These are phyloP conservation scores for Microcebus lehilahytsara DNA, from an alignment of 2,113 vertebrate species.

Conservation along the genomic window DNA sequence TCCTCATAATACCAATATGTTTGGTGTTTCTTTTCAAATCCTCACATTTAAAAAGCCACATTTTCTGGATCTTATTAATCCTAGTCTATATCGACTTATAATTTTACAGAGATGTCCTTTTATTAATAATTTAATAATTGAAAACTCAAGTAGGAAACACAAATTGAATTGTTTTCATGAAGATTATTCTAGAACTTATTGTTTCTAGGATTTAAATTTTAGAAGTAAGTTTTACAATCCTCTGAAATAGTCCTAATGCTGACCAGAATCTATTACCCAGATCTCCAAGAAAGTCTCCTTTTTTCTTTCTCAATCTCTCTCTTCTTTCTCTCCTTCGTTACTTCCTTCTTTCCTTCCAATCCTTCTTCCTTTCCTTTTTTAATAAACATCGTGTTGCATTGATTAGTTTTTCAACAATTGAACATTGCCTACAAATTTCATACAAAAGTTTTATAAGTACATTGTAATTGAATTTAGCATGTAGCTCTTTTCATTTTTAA, in stretches of 20 bases:
- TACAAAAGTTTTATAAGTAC: not conserved
- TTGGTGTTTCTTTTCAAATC: not conserved
- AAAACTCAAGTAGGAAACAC: not conserved
- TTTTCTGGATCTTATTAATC: not conserved
- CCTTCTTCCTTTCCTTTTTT: not conserved
- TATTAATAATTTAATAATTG: not conserved
- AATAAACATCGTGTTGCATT: not conserved
- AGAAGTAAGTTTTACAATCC: not conserved
- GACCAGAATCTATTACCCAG: not conserved
- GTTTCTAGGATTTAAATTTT: conserved; percentile 20
- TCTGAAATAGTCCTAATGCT: not conserved
- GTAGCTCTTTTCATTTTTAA: not conserved
- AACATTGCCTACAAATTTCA: not conserved
- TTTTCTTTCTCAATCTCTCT: not conserved
- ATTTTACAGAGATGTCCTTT: not conserved
- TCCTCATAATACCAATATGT: not conserved
- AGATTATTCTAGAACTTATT: not conserved
- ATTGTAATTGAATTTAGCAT: not conserved
- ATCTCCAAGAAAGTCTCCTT: not conserved
- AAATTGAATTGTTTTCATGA: not conserved
- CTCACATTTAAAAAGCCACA: not conserved
- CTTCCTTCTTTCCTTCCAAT: not conserved
- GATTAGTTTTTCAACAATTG: not conserved
- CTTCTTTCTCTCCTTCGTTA: not conserved
- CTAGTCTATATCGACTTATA: not conserved